These are phyloP conservation scores for Chaetura pelagica DNA, from an alignment of 2,113 vertebrate genomes.

Conservation along the genomic window DNA sequence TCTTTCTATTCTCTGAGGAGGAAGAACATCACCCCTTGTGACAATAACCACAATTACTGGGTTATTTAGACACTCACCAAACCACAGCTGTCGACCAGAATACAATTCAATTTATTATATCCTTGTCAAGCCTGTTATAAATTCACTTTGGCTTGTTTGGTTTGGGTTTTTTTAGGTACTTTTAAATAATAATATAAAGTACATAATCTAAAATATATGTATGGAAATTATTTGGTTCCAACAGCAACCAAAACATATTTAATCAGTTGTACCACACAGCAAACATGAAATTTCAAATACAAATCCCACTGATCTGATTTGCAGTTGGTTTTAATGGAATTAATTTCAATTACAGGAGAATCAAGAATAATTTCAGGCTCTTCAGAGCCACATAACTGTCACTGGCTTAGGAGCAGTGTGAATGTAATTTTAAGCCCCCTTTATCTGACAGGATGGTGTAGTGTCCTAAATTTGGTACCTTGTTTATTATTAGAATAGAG, in stretches of 20 bases:
- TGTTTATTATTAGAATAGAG: neutral
- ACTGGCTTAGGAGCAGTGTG: neutral
- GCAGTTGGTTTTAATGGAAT: neutral
- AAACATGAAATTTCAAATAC: neutral
- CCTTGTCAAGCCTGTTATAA: neutral
- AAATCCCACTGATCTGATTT: neutral
- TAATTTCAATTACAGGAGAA: neutral
- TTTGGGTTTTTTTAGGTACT: neutral
- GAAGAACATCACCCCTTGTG: neutral
- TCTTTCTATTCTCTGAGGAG: neutral
- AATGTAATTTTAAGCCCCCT: neutral
- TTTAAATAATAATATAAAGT: neutral
- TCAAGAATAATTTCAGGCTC: neutral
- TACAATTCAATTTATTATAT: neutral
- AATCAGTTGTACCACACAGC: neutral
- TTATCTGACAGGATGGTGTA: neutral
- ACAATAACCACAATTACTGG: neutral
- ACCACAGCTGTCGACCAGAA: neutral
- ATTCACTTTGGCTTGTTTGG: neutral
- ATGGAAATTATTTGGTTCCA: neutral
- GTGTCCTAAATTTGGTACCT: conserved; percentile 11
- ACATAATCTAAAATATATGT: neutral
- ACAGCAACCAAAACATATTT: too few relatives aligned
- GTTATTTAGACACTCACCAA: neutral
- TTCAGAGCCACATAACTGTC: neutral